phyloP scores from a whole-genome alignment of 2,888 invertebrate species.

The Balanococcus diminutus region DNA sequence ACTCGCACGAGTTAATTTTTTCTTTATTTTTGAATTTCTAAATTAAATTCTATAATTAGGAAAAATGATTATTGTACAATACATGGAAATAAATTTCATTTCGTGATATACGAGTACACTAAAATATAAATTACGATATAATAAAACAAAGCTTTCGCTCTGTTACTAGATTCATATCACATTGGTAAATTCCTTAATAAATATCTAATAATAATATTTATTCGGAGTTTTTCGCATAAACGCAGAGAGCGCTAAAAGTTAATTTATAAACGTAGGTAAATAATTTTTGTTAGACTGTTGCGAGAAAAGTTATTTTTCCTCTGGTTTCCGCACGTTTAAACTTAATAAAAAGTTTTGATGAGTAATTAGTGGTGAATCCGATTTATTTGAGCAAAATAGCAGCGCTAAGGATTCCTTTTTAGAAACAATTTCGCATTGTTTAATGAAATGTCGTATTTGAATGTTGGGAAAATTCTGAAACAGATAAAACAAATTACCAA shows the following conservation, averaged over 20 bases:
- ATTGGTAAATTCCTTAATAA: neutral
- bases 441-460: neutral
- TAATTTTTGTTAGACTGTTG: neutral
- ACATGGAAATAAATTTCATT: neutral
- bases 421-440: neutral
- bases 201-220: neutral
- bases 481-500: neutral
- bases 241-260: neutral
- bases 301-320: neutral
- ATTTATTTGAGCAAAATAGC: neutral
- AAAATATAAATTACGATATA: neutral
- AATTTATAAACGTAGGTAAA: neutral
- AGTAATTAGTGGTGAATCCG: neutral
- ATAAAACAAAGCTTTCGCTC: neutral
- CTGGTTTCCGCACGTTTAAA: neutral
- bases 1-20: neutral
- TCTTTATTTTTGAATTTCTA: neutral
- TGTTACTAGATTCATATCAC: constrained; percentile 14
- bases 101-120: neutral
- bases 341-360: neutral
- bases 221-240: constrained; percentile 13
- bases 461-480: neutral
- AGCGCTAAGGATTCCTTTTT: neutral
- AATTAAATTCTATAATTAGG: neutral
- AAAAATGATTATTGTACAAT: constrained; percentile 26